Base-by-base conservation (phyloP, 2,888 invertebrate species). In the Schizotus pectinicornis region DNA sequence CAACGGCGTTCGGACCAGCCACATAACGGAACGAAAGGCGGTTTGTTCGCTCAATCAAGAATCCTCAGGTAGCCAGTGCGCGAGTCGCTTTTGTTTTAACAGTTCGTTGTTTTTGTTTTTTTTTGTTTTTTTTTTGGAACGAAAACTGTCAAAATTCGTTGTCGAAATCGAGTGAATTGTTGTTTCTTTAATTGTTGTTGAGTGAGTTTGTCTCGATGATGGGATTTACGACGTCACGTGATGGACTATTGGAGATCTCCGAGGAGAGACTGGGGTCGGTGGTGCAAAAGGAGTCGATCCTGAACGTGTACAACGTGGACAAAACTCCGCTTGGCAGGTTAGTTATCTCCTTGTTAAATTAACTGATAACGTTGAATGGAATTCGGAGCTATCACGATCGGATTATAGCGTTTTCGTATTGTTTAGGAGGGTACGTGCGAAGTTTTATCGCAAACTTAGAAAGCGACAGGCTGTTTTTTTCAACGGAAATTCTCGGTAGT, bases 281-380 rank as follows among this genome's bases (percentile, higher is more conserved):
- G 77, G 85, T 90, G 79, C 87, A 88, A 72, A 84, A 86, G 77
- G 87, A 88, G 77, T 86, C 89, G 71, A 90, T 91, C 80, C 86
- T 88, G 71, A 87, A 88, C 72, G 86, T 89, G 67, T 91, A 91
- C 80, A 87, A 89, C 80, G 89, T 91, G 73, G 91, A 91, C 80
- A 89, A 90, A 81, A 89, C 89, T 74, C 91, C 91, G 75, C 91
- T 91, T 83, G 91, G 91, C 84, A 91, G 91, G 91, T 91, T 83
- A 82, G 83, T 22, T 75, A 43, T 31, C n/a, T 7, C 13, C 14
- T 52, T 36, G 33, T 53, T 33, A 12, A n/a, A 11, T 49, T 49
- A 49, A 30, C 7, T 30, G 49, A 36, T 48, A 37, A 48, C 7
- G 12, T 22, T 33, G 36, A 14, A n/a, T 9, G 22, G 37, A 48